Percentiles rank a stretch among this genome's conserved stretches.
Conservation (phyloP, 2,888 invertebrate species). For the Tetranychus piercei region DNA sequence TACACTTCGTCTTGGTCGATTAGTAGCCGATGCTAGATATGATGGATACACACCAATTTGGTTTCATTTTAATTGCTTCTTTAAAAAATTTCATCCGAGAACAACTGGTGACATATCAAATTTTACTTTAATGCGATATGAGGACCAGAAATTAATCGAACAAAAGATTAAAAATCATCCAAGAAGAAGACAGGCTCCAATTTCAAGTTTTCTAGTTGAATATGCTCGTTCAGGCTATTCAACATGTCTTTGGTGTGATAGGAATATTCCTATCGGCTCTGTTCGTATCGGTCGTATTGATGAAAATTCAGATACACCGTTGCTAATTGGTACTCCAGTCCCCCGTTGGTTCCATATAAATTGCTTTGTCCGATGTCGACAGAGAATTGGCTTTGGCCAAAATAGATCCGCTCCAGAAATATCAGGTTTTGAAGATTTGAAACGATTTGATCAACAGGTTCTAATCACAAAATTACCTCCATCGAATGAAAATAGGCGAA, state of each 20-base stretch:
- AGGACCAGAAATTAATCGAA: too few relatives aligned
- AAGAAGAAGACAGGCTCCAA: too few relatives aligned
- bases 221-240: neutral
- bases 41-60: conserved; percentile 44
- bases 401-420: neutral
- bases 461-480: neutral
- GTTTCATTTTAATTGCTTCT: conserved; percentile 76
- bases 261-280: neutral
- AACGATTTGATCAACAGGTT: neutral
- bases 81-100: conserved; percentile 32
- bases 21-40: conserved; percentile 48
- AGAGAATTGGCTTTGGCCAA: neutral
- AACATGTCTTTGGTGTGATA: neutral
- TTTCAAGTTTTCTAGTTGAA: neutral
- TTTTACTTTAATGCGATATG: too few relatives aligned
- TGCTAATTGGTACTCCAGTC: neutral
- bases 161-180: too few relatives aligned
- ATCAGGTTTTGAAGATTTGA: neutral
- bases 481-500: neutral
- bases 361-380: neutral
- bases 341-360: neutral
- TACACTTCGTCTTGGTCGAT: conserved; percentile 54
- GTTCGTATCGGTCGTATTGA: neutral
- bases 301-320: neutral
- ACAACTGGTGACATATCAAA: too few relatives aligned